phyloP scores from a whole-genome alignment of 2,113 vertebrate genomes.

The Sisor rabdophorus region DNA sequence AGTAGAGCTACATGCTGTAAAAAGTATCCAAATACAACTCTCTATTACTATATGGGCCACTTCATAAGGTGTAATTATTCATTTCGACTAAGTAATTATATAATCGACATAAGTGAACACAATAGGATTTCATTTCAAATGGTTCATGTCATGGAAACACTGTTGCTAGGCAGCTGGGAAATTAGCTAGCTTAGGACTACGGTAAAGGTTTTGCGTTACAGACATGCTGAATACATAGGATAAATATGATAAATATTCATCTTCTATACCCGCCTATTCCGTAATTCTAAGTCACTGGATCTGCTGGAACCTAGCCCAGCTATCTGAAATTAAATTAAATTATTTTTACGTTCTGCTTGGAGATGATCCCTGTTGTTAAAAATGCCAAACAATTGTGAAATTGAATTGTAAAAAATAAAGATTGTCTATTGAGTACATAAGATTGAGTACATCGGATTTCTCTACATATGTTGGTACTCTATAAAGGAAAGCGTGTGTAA shows the following conservation, averaged over 20 bases:
- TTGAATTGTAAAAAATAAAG: background rate
- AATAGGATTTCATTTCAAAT: background rate
- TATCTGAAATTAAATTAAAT: too few species aligned
- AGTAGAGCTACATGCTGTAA: background rate
- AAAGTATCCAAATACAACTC: background rate
- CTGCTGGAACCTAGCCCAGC: too few species aligned
- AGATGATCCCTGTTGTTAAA: too few species aligned
- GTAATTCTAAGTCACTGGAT: too few species aligned
- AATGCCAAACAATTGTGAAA: too few species aligned
- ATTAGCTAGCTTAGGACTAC: background rate
- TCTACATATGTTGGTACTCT: background rate
- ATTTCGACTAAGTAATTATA: background rate
- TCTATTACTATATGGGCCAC: background rate
- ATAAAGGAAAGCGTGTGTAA: background rate
- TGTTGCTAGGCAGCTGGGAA: constrained; percentile 1
- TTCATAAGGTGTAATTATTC: background rate
- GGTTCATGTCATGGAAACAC: constrained; percentile 10
- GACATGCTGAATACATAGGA: background rate
- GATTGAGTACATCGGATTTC: too few species aligned
- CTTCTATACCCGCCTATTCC: too few species aligned
- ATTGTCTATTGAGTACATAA: too few species aligned
- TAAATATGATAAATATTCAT: too few species aligned
- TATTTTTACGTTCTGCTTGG: too few species aligned
- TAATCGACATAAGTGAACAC: constrained; percentile 8
- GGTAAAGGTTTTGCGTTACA: background rate